phyloP scores from a whole-genome alignment of 2,888 invertebrate genomes.

The Cylindroiulus punctatus region DNA sequence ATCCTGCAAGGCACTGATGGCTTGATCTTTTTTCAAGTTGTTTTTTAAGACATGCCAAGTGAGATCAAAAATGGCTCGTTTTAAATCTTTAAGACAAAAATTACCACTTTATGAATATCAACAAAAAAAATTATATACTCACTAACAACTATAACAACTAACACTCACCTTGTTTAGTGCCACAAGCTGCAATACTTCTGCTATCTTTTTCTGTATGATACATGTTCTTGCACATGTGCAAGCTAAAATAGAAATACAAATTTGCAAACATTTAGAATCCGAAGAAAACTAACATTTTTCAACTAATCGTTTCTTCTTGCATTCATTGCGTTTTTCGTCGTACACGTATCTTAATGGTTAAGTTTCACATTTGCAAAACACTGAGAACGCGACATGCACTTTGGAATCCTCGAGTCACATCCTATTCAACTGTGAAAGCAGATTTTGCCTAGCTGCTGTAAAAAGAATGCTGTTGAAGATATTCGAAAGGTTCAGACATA shows the following conservation, averaged over 20 bases:
- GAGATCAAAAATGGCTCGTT: slow-evolving; percentile 81
- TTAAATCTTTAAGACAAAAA: slow-evolving; percentile 73
- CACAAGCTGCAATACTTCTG: slow-evolving; percentile 51
- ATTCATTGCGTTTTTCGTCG: too few relatives aligned
- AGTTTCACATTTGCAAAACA: too few relatives aligned
- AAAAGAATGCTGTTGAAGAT: too few relatives aligned
- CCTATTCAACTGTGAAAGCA: too few relatives aligned
- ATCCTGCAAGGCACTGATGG: slow-evolving; percentile 78
- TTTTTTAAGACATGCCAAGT: slow-evolving; percentile 82
- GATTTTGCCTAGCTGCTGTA: too few relatives aligned
- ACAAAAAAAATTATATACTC: neutral
- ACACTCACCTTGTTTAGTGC: slow-evolving; percentile 52
- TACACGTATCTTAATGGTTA: too few relatives aligned
- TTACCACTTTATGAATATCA: neutral
- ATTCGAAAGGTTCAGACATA: too few relatives aligned
- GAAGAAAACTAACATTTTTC: neutral
- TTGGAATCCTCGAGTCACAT: too few relatives aligned
- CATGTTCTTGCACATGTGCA: slow-evolving; percentile 55
- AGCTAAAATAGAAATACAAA: slow-evolving; percentile 55
- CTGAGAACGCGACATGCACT: too few relatives aligned
- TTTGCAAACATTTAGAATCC: neutral
- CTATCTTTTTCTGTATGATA: slow-evolving; percentile 52
- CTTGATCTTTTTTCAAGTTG: slow-evolving; percentile 79
- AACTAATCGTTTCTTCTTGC: too few relatives aligned
- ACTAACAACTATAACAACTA: neutral